Evolutionary conservation across 64 coral and sea anemone species (phyloP), one percentile per base, ranked within the genome.

Genomic region (Stichodactyla helianthus): DNA sequence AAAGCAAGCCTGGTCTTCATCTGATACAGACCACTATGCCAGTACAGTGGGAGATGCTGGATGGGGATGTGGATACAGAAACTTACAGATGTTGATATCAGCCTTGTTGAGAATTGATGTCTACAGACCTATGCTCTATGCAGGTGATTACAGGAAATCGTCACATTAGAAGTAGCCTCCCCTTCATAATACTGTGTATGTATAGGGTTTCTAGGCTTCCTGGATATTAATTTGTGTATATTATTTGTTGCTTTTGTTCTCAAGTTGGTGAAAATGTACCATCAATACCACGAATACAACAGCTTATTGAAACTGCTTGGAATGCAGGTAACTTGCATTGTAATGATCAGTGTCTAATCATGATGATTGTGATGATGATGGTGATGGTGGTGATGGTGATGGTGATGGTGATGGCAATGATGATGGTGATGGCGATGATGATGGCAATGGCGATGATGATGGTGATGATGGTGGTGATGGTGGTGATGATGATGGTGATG

Each of bases 11-110:
- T 96, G 94, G 94, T 79, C 91, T 8, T 92, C 91, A 81, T 84
- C 82, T 53, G 94, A 93, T 59, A 99, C 93, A 55, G 97, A 92
- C 80, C 97, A 99, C 68, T 99, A 86, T 89, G 90, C 97, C 58
- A 99, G 93, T 74, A 99, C 93, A 80, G 93, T 95, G 44, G 97
- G 97, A 16, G 93, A 99, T 51, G 93, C 93, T 51, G 89, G 93
- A 4, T 99, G 97, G 97, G 97, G 97, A 0, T 99, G 97, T 88
- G 97, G 97, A 15, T 99, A 99, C 17, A 90, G 93, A 82, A 99
- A 99, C 67, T 82, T 99, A 10, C 97, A 99, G 78, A 99, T 99
- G 97, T 89, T 99, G 54, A 82, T 99, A 10, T 99, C 97, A 23
- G 80, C 90, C 13, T 82, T 99, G 57, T 78, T 93, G 6, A 91